Evolutionary conservation across 1,140 invertebrate species (phyloP).

Genomic region (Drosophila setifemur): DNA sequence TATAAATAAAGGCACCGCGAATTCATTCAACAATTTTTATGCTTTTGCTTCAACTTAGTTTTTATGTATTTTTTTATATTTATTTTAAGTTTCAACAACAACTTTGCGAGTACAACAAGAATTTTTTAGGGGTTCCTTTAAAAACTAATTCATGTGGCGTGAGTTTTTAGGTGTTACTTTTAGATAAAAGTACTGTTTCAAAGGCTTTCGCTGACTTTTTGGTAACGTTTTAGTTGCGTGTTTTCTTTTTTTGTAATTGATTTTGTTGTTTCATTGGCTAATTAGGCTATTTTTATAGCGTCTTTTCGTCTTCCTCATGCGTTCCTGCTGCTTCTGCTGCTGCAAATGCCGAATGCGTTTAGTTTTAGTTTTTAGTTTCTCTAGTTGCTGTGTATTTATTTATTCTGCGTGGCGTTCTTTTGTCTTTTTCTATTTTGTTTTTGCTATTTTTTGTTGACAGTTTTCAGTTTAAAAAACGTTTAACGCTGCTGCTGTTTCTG

Average conservation of each 20-base stretch:
- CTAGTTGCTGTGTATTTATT: constrained; percentile 24
- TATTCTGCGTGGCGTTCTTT: constrained; percentile 37
- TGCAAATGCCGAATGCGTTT: constrained; percentile 40
- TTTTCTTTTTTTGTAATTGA: constrained; percentile 42
- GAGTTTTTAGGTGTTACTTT: constrained; percentile 7
- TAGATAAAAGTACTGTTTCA: constrained; percentile 16
- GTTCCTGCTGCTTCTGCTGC: constrained; percentile 11
- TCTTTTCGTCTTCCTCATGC: constrained; percentile 13
- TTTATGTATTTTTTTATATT: constrained; percentile 26
- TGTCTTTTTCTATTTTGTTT: constrained; percentile 7
- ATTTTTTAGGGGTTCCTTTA: constrained; percentile 17
- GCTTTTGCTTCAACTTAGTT: constrained; percentile 33
- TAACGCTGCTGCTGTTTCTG: constrained; percentile 39
- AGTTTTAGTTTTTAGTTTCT: background rate
- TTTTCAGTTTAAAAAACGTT: constrained; percentile 48
- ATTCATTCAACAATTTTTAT: constrained; percentile 73
- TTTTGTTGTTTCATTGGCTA: constrained; percentile 66
- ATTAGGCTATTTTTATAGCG: constrained; percentile 69
- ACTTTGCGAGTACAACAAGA: constrained; percentile 60
- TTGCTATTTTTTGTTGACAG: constrained; percentile 38
- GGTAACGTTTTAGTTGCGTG: constrained; percentile 23
- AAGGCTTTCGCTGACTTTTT: constrained; percentile 26
- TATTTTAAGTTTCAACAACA: constrained; percentile 50
- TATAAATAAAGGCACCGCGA: constrained; percentile 82
- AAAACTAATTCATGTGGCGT: constrained; percentile 23